phyloP scores from a whole-genome alignment of 2,113 vertebrate genomes.

The Notarius quadriscutis region DNA sequence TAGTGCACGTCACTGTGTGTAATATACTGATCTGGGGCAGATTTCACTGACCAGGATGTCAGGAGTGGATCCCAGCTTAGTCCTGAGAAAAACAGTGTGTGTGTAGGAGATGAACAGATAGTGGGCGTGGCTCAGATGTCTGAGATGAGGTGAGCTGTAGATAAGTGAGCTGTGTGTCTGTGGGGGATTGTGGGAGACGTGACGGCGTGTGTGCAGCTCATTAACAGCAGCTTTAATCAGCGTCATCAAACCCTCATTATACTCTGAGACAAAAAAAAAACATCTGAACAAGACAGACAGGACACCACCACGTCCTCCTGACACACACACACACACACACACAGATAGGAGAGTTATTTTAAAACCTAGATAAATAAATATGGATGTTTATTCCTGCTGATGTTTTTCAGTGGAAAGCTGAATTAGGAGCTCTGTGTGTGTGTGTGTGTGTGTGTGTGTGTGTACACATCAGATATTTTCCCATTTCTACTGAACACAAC shows the following conservation, averaged over 20 bases:
- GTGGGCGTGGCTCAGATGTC: conserved; percentile 57
- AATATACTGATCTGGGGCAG: not conserved
- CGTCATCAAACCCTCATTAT: conserved; percentile 26
- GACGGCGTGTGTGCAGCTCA: conserved; percentile 46
- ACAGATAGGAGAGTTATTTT: not conserved
- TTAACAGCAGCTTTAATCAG: conserved; percentile 52
- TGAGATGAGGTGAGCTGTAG: conserved; percentile 52
- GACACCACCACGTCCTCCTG: not conserved
- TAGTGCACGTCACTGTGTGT: not conserved
- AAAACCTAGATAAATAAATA: not conserved
- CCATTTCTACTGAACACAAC: too few relatives aligned
- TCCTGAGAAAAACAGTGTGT: conserved; percentile 17
- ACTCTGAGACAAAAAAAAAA: not conserved
- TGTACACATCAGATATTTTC: too few relatives aligned
- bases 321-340: conserved; percentile 1
- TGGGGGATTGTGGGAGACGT: conserved; percentile 43
- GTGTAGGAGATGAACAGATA: conserved; percentile 51
- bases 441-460: not conserved
- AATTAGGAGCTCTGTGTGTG: not conserved
- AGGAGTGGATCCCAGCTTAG: not conserved
- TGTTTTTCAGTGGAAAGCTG: not conserved
- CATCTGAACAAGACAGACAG: not conserved
- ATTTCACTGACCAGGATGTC: not conserved
- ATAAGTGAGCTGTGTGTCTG: conserved; percentile 50
- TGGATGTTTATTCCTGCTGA: not conserved